Base-by-base conservation (phyloP, 2,888 invertebrate species). In the Agonopterix alstromeriana region DNA sequence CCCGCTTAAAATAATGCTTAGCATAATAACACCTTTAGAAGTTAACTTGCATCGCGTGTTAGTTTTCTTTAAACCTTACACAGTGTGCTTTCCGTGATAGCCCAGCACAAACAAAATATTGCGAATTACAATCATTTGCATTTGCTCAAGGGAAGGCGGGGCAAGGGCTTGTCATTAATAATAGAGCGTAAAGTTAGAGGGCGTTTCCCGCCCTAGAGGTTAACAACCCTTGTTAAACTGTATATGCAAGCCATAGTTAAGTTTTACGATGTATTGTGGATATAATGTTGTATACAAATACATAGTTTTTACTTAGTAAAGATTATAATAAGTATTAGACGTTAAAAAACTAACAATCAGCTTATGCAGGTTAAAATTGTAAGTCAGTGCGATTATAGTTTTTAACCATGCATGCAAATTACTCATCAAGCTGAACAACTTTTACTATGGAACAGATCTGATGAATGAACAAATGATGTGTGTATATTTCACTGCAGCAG, bases 141-240 rank as follows among this genome's bases (percentile, higher is more conserved):
- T 86, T 77, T 70, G 74, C 69, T 68, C 57, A 57, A 67, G 67
- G 64, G 67, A 73, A 74, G 81, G 82, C 74, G 82, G 75, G 70
- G 74, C 70, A 70, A 77, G 76, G 75, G 78, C 68, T 77, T 73
- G 81, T 84, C 84, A 84, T 87, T 87, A 87, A 85, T 87, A 87
- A 87, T 85, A 84, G 77, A 87, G 77, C 65, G 70, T 66, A 74
- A 81, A 82, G 76, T 78, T 78, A 70, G 70, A 77, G 84, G 84
- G 86, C 80, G 82, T 70, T 62, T 67, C 65, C 72, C 68, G 73
- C 78, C 80, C 82, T 78, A 57, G 73, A 68, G 87, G 86, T 85
- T 84, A 82, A 84, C 73, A 73, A 85, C 86, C 86, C 79, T 80
- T 70, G 80, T 79, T 76, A 73, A 74, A 75, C 73, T 65, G 61